phyloP scores from a whole-genome alignment of 2,797 vertebrate species.

The Enteromius thamalakanensis region DNA sequence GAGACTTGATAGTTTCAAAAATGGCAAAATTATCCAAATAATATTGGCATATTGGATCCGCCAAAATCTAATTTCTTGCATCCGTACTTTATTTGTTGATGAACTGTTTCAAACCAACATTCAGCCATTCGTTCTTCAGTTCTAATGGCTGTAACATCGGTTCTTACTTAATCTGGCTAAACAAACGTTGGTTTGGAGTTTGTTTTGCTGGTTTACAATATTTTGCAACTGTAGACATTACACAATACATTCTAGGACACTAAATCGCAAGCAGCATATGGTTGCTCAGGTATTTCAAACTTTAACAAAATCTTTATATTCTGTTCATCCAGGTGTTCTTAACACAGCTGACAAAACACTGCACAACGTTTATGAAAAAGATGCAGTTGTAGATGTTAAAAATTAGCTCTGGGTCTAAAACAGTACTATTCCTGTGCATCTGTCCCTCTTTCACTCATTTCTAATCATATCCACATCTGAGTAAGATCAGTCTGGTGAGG shows the following conservation, averaged over 20 bases:
- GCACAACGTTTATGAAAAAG: background rate
- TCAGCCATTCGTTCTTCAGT: background rate
- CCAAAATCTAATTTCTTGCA: no score
- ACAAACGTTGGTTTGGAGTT: background rate
- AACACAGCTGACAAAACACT: background rate
- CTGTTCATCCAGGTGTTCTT: background rate
- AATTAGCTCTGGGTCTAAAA: background rate
- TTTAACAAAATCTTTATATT: background rate
- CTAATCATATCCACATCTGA: background rate
- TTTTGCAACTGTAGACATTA: background rate
- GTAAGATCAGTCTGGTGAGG: constrained; percentile 4
- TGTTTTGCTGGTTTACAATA: background rate
- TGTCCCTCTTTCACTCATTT: background rate
- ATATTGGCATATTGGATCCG: no score
- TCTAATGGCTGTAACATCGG: background rate
- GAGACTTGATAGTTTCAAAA: no score
- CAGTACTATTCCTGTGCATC: background rate
- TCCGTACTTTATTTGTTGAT: no score
- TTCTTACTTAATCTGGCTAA: background rate
- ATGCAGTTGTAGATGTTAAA: background rate
- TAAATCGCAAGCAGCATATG: background rate
- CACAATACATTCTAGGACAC: background rate
- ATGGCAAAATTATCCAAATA: no score
- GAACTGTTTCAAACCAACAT: no score
- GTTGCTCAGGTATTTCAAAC: background rate